These are phyloP conservation scores for Apis mellifera DNA, from an alignment of 1,140 invertebrate species.

Conservation along the genomic window Amel_HAv3.1 CM009935.2:11402001-11402500, in stretches of 20 bases:
- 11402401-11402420: conserved; percentile 80
- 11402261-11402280: conserved; percentile 69
- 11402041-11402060: conserved; percentile 78
- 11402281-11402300: background rate
- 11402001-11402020: background rate
- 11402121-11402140: conserved; percentile 78
- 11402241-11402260: conserved; percentile 69
- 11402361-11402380: conserved; percentile 79
- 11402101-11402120: conserved; percentile 81
- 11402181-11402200: conserved; percentile 47
- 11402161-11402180: conserved; percentile 49
- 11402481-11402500: conserved; percentile 45
- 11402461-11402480: conserved; percentile 58
- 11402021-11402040: background rate
- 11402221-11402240: conserved; percentile 75
- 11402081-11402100: conserved; percentile 76
- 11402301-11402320: background rate
- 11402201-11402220: conserved; percentile 64
- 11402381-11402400: conserved; percentile 80
- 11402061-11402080: conserved; percentile 75
- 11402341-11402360: background rate
- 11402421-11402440: conserved; percentile 63
- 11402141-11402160: conserved; percentile 75
- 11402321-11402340: background rate
- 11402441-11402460: conserved; percentile 58